Percentiles rank a stretch among this genome's conserved stretches.
Evolutionary conservation across 2,888 invertebrate species (phyloP).

Genomic region (Eumacrocentrus americanus): DNA sequence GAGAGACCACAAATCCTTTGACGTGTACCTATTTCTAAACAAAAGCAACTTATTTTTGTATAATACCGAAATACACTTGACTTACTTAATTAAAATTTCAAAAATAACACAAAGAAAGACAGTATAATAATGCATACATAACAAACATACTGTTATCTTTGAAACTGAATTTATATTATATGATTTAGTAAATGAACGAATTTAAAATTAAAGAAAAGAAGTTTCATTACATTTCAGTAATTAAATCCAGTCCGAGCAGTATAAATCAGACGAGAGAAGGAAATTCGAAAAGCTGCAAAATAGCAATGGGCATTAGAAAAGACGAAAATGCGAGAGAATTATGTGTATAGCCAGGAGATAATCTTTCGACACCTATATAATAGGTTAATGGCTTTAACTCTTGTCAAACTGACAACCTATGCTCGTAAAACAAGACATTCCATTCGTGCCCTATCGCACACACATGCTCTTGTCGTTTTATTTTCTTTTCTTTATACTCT

Average conservation of each 20-base stretch:
- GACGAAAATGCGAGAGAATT: background rate
- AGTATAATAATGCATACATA: too few relatives aligned
- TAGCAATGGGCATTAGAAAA: background rate
- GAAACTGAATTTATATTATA: too few relatives aligned
- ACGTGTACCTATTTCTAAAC: background rate
- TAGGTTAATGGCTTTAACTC: background rate
- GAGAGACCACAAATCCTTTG: background rate
- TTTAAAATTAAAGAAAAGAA: too few relatives aligned
- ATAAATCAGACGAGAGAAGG: background rate
- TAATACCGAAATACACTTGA: too few relatives aligned
- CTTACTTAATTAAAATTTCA: too few relatives aligned
- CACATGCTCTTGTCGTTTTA: background rate
- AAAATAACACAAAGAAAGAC: too few relatives aligned
- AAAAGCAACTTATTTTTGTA: too few relatives aligned
- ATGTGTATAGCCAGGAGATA: too few relatives aligned
- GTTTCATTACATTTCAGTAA: too few relatives aligned
- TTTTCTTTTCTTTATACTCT: background rate
- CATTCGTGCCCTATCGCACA: slow-evolving; percentile 7
- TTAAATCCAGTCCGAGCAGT: background rate
- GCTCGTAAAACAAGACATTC: slow-evolving; percentile 30
- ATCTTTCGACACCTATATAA: background rate
- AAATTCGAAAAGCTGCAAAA: background rate
- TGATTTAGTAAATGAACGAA: too few relatives aligned
- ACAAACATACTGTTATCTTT: too few relatives aligned
- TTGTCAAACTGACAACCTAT: background rate